phyloP scores from a whole-genome alignment of 1,140 invertebrate genomes.

The Cataglyphis hispanica region DNA sequence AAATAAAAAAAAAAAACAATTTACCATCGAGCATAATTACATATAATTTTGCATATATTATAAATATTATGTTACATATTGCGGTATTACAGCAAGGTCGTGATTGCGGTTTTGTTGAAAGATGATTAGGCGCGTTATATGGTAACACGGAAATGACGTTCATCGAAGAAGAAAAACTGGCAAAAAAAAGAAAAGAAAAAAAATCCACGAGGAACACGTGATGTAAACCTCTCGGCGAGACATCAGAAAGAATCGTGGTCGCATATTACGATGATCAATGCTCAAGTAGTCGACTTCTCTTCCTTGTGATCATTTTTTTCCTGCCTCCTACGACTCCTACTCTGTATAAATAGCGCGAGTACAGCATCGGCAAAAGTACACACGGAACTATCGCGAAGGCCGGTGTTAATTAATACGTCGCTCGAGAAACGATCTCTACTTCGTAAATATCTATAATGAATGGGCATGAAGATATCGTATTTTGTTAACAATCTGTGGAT shows the following conservation, averaged over 20 bases:
- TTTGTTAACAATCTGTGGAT: slow-evolving; percentile 10
- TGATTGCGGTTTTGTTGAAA: slow-evolving; percentile 72
- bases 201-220: slow-evolving; percentile 43
- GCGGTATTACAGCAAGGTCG: slow-evolving; percentile 69
- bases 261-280: slow-evolving; percentile 33
- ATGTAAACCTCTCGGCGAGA: slow-evolving; percentile 54
- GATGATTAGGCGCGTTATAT: slow-evolving; percentile 75
- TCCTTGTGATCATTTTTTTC: slow-evolving; percentile 67
- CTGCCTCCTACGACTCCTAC: slow-evolving; percentile 62
- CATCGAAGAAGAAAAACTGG: slow-evolving; percentile 18
- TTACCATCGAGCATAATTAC: slow-evolving; percentile 20
- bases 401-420: slow-evolving; percentile 40
- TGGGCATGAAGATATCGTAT: slow-evolving; percentile 18
- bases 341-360: slow-evolving; percentile 36
- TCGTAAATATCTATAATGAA: slow-evolving; percentile 42
- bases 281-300: slow-evolving; percentile 53
- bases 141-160: slow-evolving; percentile 66
- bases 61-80: neutral
- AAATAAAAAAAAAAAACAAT: slow-evolving; percentile 15
- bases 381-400: slow-evolving; percentile 50
- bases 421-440: neutral
- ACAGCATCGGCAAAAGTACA: slow-evolving; percentile 13
- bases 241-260: slow-evolving; percentile 48
- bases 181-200: slow-evolving; percentile 53
- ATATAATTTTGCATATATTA: slow-evolving; percentile 20